Conservation (phyloP, 2,797 vertebrate genomes). For the Pipistrellus nathusii region DNA sequence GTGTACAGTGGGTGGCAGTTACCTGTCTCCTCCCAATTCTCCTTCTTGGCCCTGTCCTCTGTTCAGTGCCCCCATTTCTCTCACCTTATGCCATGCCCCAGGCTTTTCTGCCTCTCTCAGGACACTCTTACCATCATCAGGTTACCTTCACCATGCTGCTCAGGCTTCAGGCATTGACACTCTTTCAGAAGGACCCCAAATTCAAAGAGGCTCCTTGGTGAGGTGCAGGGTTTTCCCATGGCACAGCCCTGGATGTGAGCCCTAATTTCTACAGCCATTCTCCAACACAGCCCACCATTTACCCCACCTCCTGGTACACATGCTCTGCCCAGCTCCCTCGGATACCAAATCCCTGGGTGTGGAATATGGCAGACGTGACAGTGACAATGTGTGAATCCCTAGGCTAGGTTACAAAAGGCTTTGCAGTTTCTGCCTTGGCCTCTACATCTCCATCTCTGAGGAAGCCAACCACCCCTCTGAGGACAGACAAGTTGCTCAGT, state of each 20-base stretch:
- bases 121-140: background rate
- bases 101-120: background rate
- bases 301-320: background rate
- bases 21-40: background rate
- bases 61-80: background rate
- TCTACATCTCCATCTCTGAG: background rate
- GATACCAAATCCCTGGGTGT: background rate
- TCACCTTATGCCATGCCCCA: background rate
- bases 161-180: background rate
- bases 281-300: background rate
- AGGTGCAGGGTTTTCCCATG: background rate
- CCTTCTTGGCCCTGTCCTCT: background rate
- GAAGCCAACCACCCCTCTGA: background rate
- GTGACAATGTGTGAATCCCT: background rate
- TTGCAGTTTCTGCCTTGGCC: background rate
- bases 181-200: conserved; percentile 15
- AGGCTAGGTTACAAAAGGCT: background rate
- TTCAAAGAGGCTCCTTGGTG: background rate
- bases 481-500: background rate
- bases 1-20: background rate
- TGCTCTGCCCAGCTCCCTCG: background rate
- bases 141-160: background rate
- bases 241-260: background rate
- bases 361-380: background rate
- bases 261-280: background rate